phyloP scores from a whole-genome alignment of 2,888 invertebrate genomes.

The Heliconius ismenius region DNA sequence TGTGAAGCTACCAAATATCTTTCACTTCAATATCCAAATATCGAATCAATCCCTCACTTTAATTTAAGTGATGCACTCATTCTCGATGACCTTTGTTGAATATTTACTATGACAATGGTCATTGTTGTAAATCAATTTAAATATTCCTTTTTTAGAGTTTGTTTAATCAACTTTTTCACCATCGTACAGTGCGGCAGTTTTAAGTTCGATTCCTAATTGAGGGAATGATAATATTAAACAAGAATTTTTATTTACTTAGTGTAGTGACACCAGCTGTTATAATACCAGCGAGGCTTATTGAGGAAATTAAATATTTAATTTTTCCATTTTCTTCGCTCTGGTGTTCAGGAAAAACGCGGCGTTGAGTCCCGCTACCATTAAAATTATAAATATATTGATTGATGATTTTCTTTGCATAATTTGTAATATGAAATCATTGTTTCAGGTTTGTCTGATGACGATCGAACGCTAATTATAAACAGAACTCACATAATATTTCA shows the following conservation, averaged over 20 bases:
- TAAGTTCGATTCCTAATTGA: neutral
- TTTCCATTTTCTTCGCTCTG: too few species aligned
- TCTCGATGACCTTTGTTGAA: conserved; percentile 5
- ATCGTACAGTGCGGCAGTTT: neutral
- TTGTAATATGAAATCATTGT: neutral
- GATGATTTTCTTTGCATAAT: too few species aligned
- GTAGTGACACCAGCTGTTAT: too few species aligned
- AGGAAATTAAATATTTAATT: too few species aligned
- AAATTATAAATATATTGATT: too few species aligned
- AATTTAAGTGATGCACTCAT: neutral
- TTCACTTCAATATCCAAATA: too few species aligned
- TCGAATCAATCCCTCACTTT: too few species aligned
- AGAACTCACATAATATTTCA: conserved; percentile 88
- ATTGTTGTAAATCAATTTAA: neutral
- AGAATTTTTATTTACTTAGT: neutral
- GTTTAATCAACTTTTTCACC: neutral
- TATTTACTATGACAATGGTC: neutral
- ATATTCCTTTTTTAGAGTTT: neutral
- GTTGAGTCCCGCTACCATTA: too few species aligned
- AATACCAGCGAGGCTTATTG: too few species aligned
- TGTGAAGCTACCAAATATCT: too few species aligned
- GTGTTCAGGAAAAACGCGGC: too few species aligned
- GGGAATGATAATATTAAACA: neutral
- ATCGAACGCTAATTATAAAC: conserved; percentile 76
- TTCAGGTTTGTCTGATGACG: conserved; percentile 78